Base-by-base conservation (phyloP, 2,888 invertebrate species). In the Melangyna quadrimaculata region DNA sequence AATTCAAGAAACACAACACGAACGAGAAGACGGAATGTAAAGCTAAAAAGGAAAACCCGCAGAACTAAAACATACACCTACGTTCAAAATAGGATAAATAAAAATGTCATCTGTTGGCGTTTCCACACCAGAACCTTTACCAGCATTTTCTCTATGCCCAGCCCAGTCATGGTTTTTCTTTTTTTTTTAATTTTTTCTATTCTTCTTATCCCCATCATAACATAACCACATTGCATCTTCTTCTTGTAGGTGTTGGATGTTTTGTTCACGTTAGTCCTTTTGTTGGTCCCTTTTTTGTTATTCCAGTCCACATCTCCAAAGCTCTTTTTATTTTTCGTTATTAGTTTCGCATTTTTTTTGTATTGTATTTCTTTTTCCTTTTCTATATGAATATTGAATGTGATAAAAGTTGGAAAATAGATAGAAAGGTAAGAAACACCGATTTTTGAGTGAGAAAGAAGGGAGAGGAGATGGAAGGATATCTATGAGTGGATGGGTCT, bases 91-190 rank as follows among this genome's bases (percentile, higher is more conserved):
- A 48, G 70, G 48, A 70, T 55, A 81, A 75, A 81, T 81, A 75
- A 81, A 75, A 81, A 81, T 65, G 81, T 77, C 81, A 75, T 81
- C 75, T 81, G 81, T 69, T 77, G 75, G 75, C 70, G 71, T 81
- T 77, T 81, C 81, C 71, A 81, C 72, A 65, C 57, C 48, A 57
- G 37, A 67, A 67, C 22, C 10, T 32, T 35, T 35, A 78, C 55
- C 53, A 63, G 71, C 43, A 27, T 37, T 65, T 57, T 71, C 43
- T 81, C 40, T 67, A 74, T 77, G 75, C 24, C 55, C 57, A 65
- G 57, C 45, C 63, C 32, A 51, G 48, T 37, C 57, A 14, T 29
- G 43, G 17, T 43, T 63, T 43, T 57, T 43, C 5, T 37, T 48
- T 14, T 48, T 32, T 9, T 29, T 5, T 27, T 27, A 4, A 9